Evolutionary conservation across 2,797 vertebrate species (phyloP), one percentile per base, ranked within the genome.

Genomic region (Enteromius afrohamiltoni): DNA sequence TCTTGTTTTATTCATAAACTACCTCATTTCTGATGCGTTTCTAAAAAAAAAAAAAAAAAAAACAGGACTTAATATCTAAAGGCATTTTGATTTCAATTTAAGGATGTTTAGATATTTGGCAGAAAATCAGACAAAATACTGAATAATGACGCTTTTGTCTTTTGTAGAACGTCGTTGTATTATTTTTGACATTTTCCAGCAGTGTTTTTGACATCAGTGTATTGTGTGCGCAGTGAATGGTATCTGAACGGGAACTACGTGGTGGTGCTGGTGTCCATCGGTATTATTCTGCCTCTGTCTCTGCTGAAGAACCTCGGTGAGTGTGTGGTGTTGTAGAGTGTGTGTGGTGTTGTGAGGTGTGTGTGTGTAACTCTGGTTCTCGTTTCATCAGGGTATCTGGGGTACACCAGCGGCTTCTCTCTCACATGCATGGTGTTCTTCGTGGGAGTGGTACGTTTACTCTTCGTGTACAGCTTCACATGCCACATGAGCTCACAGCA

Each of bases 381-480:
- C 29, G n/a, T 62, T 23, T 60, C 68, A 19, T 69, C 90, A 99
- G 98, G 98, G 80, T 99, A 99, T 92, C 95, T 99, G 89, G 98
- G 98, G 79, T 99, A 99, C 89, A 98, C 98, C 14, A 99, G 98
- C 49, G 97, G 98, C 2, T 97, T 99, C 91, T 99, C 98, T 8
- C 94, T 99, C 17, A 93, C 95, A 55, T 99, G 98, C 87, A 99
- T 99, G 98, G 96, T 99, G 89, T 99, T 99, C 92, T 99, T 99
- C 87, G 89, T 99, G 77, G 92, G 92, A 62, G 97, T 96, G 95
- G 98, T 99, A 88, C 92, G 94, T 93, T 83, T 31, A 14, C 65
- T 26, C 47, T 1, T 31, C 16, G 10, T 77, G 11, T 37, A 6
- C 40, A 62, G 60, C 26, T 64, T 62, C 6, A 16, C 26, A n/a